These are phyloP conservation scores for Pygmarrhopalites habei DNA, from an alignment of 1,140 invertebrate species.

Conservation along the genomic window DNA sequence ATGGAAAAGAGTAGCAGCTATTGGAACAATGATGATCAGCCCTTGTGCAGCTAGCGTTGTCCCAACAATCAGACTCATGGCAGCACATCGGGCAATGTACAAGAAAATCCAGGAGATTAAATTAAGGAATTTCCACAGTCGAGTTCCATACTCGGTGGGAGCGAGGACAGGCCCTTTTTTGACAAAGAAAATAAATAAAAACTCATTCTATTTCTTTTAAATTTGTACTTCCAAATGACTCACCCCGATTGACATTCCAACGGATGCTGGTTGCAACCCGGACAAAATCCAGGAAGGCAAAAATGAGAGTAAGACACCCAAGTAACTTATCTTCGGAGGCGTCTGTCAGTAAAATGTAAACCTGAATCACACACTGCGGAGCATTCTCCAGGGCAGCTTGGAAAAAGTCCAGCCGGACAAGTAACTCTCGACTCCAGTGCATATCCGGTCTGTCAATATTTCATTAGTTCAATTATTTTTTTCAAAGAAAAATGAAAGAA, in stretches of 20 bases:
- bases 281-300: slow-evolving; percentile 36
- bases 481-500: not conserved
- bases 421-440: no score
- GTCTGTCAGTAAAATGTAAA: slow-evolving; percentile 26
- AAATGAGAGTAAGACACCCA: slow-evolving; percentile 21
- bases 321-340: slow-evolving; percentile 16
- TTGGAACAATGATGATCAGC: not conserved
- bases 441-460: no score
- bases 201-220: no score
- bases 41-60: not conserved
- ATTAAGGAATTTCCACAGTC: slow-evolving; percentile 22
- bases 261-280: slow-evolving; percentile 23
- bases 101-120: slow-evolving; percentile 29
- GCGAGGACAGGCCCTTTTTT: slow-evolving; percentile 26
- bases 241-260: slow-evolving; percentile 30
- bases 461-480: not conserved
- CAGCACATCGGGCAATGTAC: slow-evolving; percentile 15
- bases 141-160: slow-evolving; percentile 4
- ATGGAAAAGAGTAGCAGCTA: slow-evolving; percentile 10
- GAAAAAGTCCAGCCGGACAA: no score
- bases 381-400: slow-evolving; percentile 37
- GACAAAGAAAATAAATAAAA: no score
- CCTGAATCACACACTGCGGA: slow-evolving; percentile 32
- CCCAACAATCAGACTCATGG: not conserved
- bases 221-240: no score